phyloP scores from a whole-genome alignment of 2,888 invertebrate species.

The Sarcophaga rosellei region DNA sequence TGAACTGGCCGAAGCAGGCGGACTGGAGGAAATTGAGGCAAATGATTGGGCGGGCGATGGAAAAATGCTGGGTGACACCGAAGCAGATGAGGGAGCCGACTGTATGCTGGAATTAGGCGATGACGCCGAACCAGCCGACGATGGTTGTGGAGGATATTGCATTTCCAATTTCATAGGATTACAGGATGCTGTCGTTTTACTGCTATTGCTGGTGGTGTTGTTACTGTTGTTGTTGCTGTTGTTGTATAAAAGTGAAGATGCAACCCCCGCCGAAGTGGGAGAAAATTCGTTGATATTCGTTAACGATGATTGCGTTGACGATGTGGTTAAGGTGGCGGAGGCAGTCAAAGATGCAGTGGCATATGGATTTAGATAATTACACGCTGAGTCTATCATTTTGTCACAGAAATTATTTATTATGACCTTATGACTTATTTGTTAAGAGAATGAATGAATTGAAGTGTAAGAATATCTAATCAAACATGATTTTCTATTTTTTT shows the following conservation, averaged over 20 bases:
- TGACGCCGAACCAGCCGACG: constrained; percentile 80
- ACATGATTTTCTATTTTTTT: constrained; percentile 27
- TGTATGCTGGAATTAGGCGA: constrained; percentile 79
- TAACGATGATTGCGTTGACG: constrained; percentile 45
- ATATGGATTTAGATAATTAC: constrained; percentile 79
- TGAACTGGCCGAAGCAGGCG: constrained; percentile 72
- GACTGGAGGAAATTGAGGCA: constrained; percentile 77
- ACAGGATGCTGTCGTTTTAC: constrained; percentile 57
- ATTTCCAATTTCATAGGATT: constrained; percentile 76
- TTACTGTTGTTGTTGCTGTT: constrained; percentile 38
- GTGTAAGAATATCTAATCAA: background rate
- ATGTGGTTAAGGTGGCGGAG: constrained; percentile 51
- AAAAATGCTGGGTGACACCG: constrained; percentile 80
- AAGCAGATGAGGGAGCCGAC: constrained; percentile 79
- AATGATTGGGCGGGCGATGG: constrained; percentile 79
- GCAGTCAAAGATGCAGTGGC: constrained; percentile 70
- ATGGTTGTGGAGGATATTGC: constrained; percentile 80
- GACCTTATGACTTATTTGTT: constrained; percentile 1
- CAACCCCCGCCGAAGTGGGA: constrained; percentile 47
- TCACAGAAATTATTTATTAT: background rate
- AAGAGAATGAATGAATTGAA: background rate
- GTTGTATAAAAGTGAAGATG: constrained; percentile 56
- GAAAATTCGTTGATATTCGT: constrained; percentile 63
- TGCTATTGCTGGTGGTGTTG: constrained; percentile 53
- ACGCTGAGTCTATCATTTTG: constrained; percentile 78